These are phyloP conservation scores for Prunella himalayana DNA, from an alignment of 2,113 vertebrate genomes.

Conservation along the genomic window DNA sequence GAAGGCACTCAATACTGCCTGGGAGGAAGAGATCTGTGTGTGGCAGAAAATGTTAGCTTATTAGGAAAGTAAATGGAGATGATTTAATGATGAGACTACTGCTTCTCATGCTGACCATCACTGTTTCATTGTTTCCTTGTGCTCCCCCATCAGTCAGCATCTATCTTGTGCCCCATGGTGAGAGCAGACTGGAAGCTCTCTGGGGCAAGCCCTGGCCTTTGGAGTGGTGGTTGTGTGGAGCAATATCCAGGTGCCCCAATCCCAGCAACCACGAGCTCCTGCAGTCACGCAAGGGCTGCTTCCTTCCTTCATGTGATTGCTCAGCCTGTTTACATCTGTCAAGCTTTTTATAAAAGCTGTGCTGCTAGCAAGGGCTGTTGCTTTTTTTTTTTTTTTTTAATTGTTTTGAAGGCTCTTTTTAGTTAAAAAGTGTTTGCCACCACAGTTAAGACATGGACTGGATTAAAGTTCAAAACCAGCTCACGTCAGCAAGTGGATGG, in stretches of 20 bases:
- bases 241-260: not conserved
- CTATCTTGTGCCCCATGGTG: not conserved
- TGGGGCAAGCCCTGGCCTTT: not conserved
- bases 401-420: conserved; percentile 76
- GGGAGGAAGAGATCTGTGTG: conserved; percentile 51
- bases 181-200: not conserved
- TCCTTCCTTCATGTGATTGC: not conserved
- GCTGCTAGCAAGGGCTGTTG: conserved; percentile 55
- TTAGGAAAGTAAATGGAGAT: conserved; percentile 63
- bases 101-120: conserved; percentile 36
- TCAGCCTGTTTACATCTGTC: conserved; percentile 72
- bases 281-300: not conserved
- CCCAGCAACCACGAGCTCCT: not conserved
- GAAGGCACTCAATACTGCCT: conserved; percentile 33
- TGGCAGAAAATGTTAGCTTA: conserved; percentile 52
- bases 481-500: conserved; percentile 79
- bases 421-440: conserved; percentile 80
- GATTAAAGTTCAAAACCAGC: conserved; percentile 83
- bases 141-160: not conserved
- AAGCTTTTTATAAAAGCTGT: conserved; percentile 54
- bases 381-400: not conserved
- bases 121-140: conserved; percentile 50
- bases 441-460: conserved; percentile 74
- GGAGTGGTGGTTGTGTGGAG: not conserved
- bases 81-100: conserved; percentile 48